Evolutionary conservation across 2,797 vertebrate species (phyloP).

Genomic region (Rousettus madagascariensis): DNA sequence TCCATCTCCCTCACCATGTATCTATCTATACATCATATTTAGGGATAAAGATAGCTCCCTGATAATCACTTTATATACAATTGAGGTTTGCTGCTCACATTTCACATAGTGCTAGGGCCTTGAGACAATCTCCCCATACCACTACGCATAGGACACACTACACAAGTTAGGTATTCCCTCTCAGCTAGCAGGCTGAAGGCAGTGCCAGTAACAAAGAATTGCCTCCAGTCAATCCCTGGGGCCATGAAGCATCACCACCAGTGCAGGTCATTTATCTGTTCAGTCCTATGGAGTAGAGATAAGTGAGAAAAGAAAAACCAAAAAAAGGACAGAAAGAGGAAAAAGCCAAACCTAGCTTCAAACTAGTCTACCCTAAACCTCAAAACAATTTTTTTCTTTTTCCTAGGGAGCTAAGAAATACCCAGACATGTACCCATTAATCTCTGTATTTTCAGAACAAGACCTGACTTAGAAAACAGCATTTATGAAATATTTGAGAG

Average conservation of each 20-base stretch:
- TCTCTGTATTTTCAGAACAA: slow-evolving; percentile 57
- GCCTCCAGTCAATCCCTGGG: slow-evolving; percentile 69
- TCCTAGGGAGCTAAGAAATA: slow-evolving; percentile 10
- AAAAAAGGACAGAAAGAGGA: background rate
- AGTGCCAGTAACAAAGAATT: slow-evolving; percentile 33
- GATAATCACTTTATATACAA: background rate
- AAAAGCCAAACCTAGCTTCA: slow-evolving; percentile 55
- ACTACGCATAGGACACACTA: background rate
- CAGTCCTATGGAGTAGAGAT: background rate
- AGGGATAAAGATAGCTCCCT: background rate
- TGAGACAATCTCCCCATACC: background rate
- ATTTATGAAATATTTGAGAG: slow-evolving; percentile 61
- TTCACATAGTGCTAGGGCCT: background rate
- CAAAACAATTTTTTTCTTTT: background rate
- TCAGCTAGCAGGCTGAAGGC: slow-evolving; percentile 49
- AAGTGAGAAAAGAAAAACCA: background rate
- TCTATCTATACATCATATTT: background rate
- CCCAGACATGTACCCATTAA: background rate
- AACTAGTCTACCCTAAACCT: background rate
- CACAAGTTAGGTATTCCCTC: slow-evolving; percentile 21
- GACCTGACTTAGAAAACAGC: background rate
- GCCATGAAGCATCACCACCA: background rate
- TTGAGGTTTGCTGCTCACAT: background rate
- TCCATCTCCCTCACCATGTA: background rate
- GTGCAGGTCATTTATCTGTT: background rate